Conservation (phyloP, 1,140 invertebrate species). For the Drosophila murphyi region DNA sequence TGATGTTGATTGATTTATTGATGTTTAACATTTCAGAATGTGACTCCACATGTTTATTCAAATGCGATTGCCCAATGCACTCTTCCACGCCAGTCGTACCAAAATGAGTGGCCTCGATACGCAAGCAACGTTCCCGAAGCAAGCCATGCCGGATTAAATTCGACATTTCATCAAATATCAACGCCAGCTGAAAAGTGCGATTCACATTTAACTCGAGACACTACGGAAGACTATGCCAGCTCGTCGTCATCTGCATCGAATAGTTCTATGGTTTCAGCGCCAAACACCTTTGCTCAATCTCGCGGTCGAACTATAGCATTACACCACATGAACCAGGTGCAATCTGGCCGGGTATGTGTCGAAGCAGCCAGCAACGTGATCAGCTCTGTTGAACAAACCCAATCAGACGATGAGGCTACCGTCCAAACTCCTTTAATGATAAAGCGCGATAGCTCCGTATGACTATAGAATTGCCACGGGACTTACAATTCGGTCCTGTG, state of each 20-base stretch:
- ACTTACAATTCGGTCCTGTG: slow-evolving; percentile 77
- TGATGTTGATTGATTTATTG: not conserved
- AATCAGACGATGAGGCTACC: slow-evolving; percentile 85
- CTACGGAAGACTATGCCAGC: slow-evolving; percentile 47
- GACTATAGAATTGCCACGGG: slow-evolving; percentile 84
- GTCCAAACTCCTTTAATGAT: slow-evolving; percentile 86
- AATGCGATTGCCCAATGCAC: slow-evolving; percentile 83
- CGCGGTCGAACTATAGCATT: slow-evolving; percentile 72
- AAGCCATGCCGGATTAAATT: slow-evolving; percentile 59
- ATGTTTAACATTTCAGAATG: slow-evolving; percentile 54
- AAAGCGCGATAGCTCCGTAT: slow-evolving; percentile 86
- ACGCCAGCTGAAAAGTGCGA: slow-evolving; percentile 78
- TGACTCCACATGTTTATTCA: slow-evolving; percentile 75
- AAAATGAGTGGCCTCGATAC: slow-evolving; percentile 84
- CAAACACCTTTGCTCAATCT: slow-evolving; percentile 53
- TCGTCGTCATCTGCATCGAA: slow-evolving; percentile 62
- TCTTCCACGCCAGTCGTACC: slow-evolving; percentile 85
- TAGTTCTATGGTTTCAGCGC: slow-evolving; percentile 59
- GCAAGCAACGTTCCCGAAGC: slow-evolving; percentile 72
- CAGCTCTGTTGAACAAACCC: slow-evolving; percentile 61
- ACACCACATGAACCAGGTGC: slow-evolving; percentile 74
- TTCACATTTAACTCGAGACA: slow-evolving; percentile 52
- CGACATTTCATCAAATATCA: slow-evolving; percentile 84
- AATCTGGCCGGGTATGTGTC: slow-evolving; percentile 64
- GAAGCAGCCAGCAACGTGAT: slow-evolving; percentile 59